Conservation (phyloP, 2,888 invertebrate species). For the Amaurobius ferox region DNA sequence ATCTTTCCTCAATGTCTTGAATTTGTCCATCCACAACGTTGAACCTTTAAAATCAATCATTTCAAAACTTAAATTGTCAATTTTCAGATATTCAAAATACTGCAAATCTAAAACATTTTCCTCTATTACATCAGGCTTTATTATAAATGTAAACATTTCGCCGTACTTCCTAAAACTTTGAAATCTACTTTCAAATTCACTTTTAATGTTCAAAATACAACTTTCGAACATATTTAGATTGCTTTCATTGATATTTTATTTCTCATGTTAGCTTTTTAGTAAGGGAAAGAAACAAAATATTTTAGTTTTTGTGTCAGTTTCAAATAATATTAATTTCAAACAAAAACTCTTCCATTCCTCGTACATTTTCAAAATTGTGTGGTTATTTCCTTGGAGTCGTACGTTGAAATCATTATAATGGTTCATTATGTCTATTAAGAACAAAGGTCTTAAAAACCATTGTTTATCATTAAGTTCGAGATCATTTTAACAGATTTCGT, state of each 20-base stretch:
- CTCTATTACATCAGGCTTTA: no score
- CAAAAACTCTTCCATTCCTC: constrained; percentile 20
- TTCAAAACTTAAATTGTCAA: no score
- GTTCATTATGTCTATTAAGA: no score
- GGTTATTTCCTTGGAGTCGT: constrained; percentile 18
- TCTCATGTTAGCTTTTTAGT: neutral
- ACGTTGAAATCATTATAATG: constrained; percentile 14
- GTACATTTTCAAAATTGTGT: constrained; percentile 25
- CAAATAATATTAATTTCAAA: constrained; percentile 21
- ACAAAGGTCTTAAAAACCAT: constrained; percentile 20
- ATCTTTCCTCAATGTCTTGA: no score
- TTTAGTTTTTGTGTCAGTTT: constrained; percentile 4
- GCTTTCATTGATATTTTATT: neutral
- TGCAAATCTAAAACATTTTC: no score
- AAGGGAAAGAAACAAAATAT: constrained; percentile 5
- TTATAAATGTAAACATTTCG: no score
- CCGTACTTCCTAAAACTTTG: no score
- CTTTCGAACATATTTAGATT: constrained; percentile 24
- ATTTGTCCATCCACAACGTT: no score
- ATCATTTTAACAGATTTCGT: constrained; percentile 11
- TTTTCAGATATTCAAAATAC: no score
- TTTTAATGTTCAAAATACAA: constrained; percentile 19
- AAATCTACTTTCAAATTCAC: constrained; percentile 25
- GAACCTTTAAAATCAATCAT: no score
- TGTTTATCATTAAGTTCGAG: constrained; percentile 23